Evolutionary conservation across 30 jellyfish, hydroid and myxozoan genomes (phyloP), one percentile per base, ranked within the genome.

Genomic region (Mastigias papua): DNA sequence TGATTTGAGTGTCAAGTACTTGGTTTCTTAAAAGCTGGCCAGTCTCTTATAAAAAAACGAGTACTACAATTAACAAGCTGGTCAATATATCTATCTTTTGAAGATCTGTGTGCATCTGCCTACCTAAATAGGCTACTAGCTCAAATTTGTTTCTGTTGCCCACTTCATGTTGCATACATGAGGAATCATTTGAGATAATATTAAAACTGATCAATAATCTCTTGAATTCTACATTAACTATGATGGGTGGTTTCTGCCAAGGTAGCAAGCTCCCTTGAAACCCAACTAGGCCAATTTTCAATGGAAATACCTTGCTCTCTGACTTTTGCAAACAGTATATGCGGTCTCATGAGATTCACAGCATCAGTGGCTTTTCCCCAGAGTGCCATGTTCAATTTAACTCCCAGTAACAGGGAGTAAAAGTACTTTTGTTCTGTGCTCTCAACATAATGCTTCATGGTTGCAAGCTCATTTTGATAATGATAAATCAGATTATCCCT

Each of bases 221-320:
- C 5, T 31, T 15, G 19, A 23, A 23, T 19, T 15, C 16, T 8
- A 31, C 33, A 1, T 28, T 1, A 49, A 11, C 27, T 49, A 31
- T 5, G 31, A 21, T 8, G 13, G 7, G 13, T 42, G 54, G 54
- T 42, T 48, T 60, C 85, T 20, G 86, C 84, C 15, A 82, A 9
- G 13, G 94, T 73, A 22, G 97, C 88, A 35, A 90, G 88, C 75
- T 90, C 91, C 65, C 95, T 74, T 66, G 97, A 90, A 15, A 90
- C 76, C 97, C 97, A 90, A 37, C 97, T 83, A 32, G 97, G 97
- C 97, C 97, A 90, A 66, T 90, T 84, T 35, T 90, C 95, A 27
- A 90, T 68, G 23, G 90, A 33, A 74, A 90, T 90, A 15, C 97
- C 97, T 31, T 90, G 86, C 51, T 83, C 86, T 34, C 90, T 66